These are phyloP conservation scores for Threskiornis aethiopicus DNA, from an alignment of 2,797 vertebrate genomes.

Conservation along the genomic window DNA sequence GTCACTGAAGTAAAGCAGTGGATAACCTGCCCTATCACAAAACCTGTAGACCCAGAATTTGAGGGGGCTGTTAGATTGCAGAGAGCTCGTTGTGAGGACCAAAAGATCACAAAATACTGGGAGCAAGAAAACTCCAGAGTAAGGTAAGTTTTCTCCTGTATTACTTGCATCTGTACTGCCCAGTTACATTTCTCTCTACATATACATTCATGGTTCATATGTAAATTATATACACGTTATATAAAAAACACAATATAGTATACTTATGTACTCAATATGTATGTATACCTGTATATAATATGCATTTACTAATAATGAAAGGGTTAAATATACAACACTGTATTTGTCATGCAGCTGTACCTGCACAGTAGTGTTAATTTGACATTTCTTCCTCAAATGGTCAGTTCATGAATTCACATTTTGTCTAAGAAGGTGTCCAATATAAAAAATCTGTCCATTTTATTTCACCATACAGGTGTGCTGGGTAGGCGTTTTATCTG, in stretches of 20 bases:
- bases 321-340: neutral
- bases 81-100: neutral
- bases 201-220: neutral
- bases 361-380: neutral
- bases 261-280: neutral
- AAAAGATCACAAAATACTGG: neutral
- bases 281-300: neutral
- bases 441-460: neutral
- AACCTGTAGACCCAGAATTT: neutral
- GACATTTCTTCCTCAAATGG: neutral
- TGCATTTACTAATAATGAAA: neutral
- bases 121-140: neutral
- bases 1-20: neutral
- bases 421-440: neutral
- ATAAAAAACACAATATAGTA: neutral
- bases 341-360: neutral
- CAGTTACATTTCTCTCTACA: neutral
- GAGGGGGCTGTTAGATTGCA: rapidly evolving
- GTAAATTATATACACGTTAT: neutral
- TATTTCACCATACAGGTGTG: neutral
- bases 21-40: neutral
- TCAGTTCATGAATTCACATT: neutral
- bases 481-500: neutral
- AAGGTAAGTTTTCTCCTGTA: neutral
- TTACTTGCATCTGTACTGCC: neutral